These are phyloP conservation scores for Spilosoma lubricipeda DNA, from an alignment of 2,888 invertebrate genomes.

Conservation along the genomic window DNA sequence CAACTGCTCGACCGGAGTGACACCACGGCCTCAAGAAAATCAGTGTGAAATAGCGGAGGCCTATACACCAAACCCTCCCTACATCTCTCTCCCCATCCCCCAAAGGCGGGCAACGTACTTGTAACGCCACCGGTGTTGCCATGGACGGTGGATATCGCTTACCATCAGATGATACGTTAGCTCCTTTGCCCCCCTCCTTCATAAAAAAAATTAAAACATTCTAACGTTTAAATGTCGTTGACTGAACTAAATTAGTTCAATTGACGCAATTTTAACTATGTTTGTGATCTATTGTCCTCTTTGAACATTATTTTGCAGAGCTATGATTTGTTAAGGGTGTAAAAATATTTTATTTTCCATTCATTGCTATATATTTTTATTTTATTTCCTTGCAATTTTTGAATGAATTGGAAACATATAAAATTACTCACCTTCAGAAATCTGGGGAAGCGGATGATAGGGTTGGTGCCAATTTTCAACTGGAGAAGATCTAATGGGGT, in stretches of 20 bases:
- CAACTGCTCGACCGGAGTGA: too few species aligned
- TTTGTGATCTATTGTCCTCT: not conserved
- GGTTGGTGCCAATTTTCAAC: constrained; percentile 92
- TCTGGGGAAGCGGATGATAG: constrained; percentile 95
- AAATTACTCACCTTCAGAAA: constrained; percentile 90
- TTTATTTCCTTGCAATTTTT: too few species aligned
- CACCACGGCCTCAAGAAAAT: too few species aligned
- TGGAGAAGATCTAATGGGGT: constrained; percentile 95
- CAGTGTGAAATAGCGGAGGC: too few species aligned
- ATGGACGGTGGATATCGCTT: too few species aligned
- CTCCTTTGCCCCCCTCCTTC: too few species aligned
- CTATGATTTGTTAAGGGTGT: not conserved
- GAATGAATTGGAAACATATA: not conserved
- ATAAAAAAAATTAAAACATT: not conserved
- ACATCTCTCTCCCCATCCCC: too few species aligned
- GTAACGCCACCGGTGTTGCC: too few species aligned
- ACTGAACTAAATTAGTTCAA: not conserved
- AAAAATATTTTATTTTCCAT: not conserved
- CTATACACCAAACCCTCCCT: too few species aligned
- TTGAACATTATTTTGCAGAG: not conserved
- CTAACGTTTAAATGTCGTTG: not conserved
- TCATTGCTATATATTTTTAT: not conserved
- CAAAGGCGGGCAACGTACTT: too few species aligned
- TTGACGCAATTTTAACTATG: not conserved
- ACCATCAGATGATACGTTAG: too few species aligned